Evolutionary conservation across 2,113 vertebrate species (phyloP).

Genomic region (Oenanthe oenanthe): DNA sequence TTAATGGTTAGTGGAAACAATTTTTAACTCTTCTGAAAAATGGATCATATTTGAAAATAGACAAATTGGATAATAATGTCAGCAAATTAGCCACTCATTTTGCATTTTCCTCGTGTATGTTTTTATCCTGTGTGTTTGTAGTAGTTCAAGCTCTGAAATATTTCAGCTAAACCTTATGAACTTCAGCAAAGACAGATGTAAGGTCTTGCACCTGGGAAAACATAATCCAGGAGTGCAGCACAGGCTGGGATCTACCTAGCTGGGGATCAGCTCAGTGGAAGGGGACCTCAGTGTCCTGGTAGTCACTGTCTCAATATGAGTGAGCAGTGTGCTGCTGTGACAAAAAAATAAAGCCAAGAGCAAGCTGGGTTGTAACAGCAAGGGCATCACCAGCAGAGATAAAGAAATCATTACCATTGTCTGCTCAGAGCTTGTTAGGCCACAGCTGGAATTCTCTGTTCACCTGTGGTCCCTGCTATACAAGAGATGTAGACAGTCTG

Average conservation of each 20-base stretch:
- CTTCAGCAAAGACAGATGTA: neutral
- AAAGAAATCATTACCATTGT: neutral
- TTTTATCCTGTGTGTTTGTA: neutral
- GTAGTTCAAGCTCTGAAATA: neutral
- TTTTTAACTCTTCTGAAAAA: neutral
- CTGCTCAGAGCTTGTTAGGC: neutral
- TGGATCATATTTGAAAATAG: neutral
- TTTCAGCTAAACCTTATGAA: neutral
- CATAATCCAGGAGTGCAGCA: neutral
- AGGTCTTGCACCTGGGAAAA: neutral
- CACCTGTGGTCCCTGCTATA: neutral
- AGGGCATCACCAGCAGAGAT: neutral
- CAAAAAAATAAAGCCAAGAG: neutral
- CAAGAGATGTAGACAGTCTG: neutral
- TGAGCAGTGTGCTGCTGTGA: neutral
- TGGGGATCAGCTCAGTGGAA: neutral
- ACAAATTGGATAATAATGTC: neutral
- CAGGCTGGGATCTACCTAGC: neutral
- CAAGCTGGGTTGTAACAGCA: neutral
- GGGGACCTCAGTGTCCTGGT: neutral
- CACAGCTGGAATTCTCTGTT: neutral
- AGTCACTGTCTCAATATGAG: neutral
- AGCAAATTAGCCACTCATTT: neutral
- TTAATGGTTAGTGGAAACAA: neutral
- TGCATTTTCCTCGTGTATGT: neutral